Percentiles rank a stretch among this genome's conserved stretches.
phyloP scores from a whole-genome alignment of 2,113 vertebrate species.

The Poicephalus meyeri region DNA sequence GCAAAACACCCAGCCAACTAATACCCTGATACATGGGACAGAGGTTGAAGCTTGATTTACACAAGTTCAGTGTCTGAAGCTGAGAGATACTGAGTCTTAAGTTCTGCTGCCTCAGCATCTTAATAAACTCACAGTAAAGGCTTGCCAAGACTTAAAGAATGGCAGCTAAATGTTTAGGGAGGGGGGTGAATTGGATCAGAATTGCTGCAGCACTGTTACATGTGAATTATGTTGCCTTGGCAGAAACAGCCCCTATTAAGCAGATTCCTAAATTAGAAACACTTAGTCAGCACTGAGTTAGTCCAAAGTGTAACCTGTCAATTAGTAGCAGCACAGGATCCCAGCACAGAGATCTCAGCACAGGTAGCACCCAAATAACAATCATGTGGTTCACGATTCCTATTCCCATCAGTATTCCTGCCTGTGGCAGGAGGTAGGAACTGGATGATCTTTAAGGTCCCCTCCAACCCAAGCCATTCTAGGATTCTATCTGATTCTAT shows the following conservation, averaged over 20 bases:
- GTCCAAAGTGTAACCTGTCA: not conserved
- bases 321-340: fast-evolving
- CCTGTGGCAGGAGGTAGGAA: not conserved
- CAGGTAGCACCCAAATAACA: not conserved
- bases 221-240: conserved; percentile 7
- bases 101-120: conserved; percentile 53
- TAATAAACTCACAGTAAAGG: not conserved
- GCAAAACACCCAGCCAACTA: not conserved
- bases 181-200: not conserved
- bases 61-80: not conserved
- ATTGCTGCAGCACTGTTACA: not conserved
- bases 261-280: not conserved
- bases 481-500: not conserved
- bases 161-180: conserved; percentile 13
- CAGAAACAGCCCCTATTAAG: not conserved
- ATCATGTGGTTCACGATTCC: fast-evolving
- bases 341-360: not conserved
- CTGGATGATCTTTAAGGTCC: not conserved
- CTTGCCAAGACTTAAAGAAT: conserved; percentile 8
- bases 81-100: not conserved
- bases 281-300: not conserved
- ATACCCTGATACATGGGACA: not conserved
- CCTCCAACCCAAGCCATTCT: not conserved
- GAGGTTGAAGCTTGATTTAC: conserved; percentile 6
- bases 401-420: not conserved